Conservation (phyloP, 2,797 vertebrate genomes). For the Molossus alvarezi region DNA sequence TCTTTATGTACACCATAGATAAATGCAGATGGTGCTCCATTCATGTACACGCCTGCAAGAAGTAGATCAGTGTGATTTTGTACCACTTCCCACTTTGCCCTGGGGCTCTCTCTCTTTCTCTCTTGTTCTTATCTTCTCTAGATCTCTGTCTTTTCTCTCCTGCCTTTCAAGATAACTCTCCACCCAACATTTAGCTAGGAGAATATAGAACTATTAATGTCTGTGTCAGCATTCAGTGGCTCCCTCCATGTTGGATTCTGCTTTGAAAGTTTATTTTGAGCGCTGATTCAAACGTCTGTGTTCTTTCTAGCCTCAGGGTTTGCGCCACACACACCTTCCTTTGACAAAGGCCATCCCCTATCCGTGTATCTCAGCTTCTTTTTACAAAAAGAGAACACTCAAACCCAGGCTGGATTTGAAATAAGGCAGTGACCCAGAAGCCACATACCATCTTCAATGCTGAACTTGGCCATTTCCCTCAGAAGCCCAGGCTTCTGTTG, state of each 20-base stretch:
- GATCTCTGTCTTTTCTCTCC: not conserved
- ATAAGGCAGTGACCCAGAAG: not conserved
- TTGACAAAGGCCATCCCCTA: not conserved
- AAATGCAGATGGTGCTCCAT: not conserved
- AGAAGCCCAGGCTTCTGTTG: not conserved
- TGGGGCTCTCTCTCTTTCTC: not conserved
- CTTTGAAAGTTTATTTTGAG: conserved; percentile 8
- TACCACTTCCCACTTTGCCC: not conserved
- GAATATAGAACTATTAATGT: not conserved
- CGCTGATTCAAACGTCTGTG: not conserved
- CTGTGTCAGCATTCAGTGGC: not conserved
- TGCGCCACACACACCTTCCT: not conserved
- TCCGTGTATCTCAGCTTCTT: not conserved
- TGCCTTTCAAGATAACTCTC: not conserved
- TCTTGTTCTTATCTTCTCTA: not conserved
- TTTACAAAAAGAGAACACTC: conserved; percentile 12
- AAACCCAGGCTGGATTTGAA: conserved; percentile 12
- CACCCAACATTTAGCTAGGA: not conserved
- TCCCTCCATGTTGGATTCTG: not conserved
- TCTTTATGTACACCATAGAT: not conserved
- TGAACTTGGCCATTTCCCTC: not conserved
- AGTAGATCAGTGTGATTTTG: not conserved
- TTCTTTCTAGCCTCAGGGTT: not conserved
- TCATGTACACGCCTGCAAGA: not conserved
- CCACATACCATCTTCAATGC: fast-evolving